phyloP scores from a whole-genome alignment of 2,888 invertebrate species.

The Drosophila leonis region DNA sequence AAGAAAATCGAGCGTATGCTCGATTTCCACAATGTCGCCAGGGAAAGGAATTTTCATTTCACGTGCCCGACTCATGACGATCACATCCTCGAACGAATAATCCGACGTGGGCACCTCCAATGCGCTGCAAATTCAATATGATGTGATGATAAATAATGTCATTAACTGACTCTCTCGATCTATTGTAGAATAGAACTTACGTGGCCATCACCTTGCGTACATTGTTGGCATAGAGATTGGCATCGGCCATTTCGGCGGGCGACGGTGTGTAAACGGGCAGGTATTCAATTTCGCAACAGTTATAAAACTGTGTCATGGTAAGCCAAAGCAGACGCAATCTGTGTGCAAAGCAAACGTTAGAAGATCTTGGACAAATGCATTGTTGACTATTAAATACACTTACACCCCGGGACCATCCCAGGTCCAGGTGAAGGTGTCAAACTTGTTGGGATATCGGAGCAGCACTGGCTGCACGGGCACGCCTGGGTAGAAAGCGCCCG shows the following conservation, averaged over 20 bases:
- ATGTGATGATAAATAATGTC: neutral
- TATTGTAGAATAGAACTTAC: constrained; percentile 87
- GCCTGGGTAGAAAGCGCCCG: constrained; percentile 97
- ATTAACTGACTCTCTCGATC: neutral
- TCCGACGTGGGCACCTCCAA: constrained; percentile 94
- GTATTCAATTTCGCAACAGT: constrained; percentile 95
- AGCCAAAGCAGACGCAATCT: constrained; percentile 94
- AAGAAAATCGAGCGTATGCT: constrained; percentile 90
- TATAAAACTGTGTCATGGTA: constrained; percentile 94
- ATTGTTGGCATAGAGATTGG: constrained; percentile 95
- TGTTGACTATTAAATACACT: constrained; percentile 86
- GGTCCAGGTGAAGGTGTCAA: constrained; percentile 96
- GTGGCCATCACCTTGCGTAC: constrained; percentile 96
- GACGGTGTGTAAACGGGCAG: constrained; percentile 95
- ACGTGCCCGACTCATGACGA: constrained; percentile 93
- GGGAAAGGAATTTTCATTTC: constrained; percentile 92
- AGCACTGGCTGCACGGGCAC: constrained; percentile 98
- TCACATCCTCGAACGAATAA: constrained; percentile 96
- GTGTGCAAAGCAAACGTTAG: constrained; percentile 68
- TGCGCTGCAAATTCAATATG: constrained; percentile 87
- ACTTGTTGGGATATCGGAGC: constrained; percentile 94
- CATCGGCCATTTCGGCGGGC: constrained; percentile 93
- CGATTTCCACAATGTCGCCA: constrained; percentile 91
- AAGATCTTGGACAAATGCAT: no score
- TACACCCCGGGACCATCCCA: constrained; percentile 98